These are phyloP conservation scores for Cotesia vestalis DNA, from an alignment of 1,140 invertebrate genomes.

Conservation along the genomic window DNA sequence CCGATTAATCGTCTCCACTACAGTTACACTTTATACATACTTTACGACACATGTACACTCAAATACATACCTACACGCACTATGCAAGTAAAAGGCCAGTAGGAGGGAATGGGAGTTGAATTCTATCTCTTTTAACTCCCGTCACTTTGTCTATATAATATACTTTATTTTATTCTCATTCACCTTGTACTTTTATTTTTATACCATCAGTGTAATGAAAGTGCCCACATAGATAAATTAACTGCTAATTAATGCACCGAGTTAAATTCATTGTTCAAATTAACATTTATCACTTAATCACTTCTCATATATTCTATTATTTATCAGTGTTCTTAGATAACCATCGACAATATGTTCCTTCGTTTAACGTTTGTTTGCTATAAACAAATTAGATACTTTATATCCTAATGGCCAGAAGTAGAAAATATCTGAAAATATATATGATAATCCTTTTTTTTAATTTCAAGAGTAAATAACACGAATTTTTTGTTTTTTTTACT, in stretches of 20 bases:
- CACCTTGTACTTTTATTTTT: slow-evolving; percentile 5
- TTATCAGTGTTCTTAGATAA: no score
- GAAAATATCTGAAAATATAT: no score
- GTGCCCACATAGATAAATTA: slow-evolving; percentile 3
- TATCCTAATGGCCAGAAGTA: no score
- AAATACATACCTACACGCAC: slow-evolving; percentile 10
- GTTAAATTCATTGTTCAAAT: slow-evolving; percentile 39
- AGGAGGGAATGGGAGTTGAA: slow-evolving; percentile 10
- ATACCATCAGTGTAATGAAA: background rate
- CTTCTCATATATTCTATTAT: no score
- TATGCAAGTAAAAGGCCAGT: slow-evolving; percentile 19
- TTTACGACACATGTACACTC: background rate
- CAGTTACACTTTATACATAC: background rate
- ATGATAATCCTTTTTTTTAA: no score
- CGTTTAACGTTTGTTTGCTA: no score
- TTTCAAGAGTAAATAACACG: no score
- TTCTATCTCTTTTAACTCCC: slow-evolving; percentile 17
- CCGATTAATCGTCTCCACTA: slow-evolving; percentile 60
- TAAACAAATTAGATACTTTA: no score
- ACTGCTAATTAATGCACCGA: slow-evolving; percentile 51
- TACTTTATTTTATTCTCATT: slow-evolving; percentile 7
- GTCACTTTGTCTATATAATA: background rate
- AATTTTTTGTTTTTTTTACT: no score
- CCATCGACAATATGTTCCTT: no score
- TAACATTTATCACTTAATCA: slow-evolving; percentile 1